Base-by-base conservation (phyloP, 2,113 vertebrate species). In the Mesitornis unicolor region DNA sequence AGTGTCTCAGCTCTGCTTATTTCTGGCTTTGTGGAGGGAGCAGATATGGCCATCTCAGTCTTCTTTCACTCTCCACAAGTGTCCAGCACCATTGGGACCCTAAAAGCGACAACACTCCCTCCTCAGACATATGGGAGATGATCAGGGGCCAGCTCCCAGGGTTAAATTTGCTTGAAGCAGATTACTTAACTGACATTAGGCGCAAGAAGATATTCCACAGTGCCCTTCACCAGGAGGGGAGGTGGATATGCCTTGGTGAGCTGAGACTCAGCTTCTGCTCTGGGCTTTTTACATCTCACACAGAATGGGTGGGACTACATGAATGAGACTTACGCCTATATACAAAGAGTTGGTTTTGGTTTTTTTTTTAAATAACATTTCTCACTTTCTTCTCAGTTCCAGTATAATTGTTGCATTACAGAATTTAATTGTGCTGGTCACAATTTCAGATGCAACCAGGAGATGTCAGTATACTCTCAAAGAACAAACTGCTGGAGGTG, bases 381-480 rank as follows among this genome's bases (percentile, higher is more conserved):
- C 10, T 60, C 16, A 33, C 33, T 76, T 75, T 14, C 38, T 48
- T 84, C 35, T 70, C 12, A 50, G 26, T 78, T 53, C 16, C 16
- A 38, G 21, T 35, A 8, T 31, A 76, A 31, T 19, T 38, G 11
- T 60, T 80, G 15, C 28, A 8, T 67, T 88, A 69, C 7, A 75
- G 12, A 22, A 33, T 60, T 83, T 47, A 2, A 31, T 65, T 60
- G 21, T 36, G 10, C 5, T 22, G 21, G 35, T 53, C 70, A 77
- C 28, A 74, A 40, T 90, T 94, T 67, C 76, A 74, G 16, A 38
- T 18, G 10, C 45, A 86, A 90, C 97, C 98, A 97, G 95, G 15
- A 98, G 98, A 90, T 98, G 98, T 97, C 97, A 95, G 93, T 93
- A 28, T 95, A 69, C 50, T 94, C 97, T 75, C 85, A 88, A 91